Evolutionary conservation across 2,888 invertebrate genomes (phyloP).

Genomic region (Meliscaeva auricollis): DNA sequence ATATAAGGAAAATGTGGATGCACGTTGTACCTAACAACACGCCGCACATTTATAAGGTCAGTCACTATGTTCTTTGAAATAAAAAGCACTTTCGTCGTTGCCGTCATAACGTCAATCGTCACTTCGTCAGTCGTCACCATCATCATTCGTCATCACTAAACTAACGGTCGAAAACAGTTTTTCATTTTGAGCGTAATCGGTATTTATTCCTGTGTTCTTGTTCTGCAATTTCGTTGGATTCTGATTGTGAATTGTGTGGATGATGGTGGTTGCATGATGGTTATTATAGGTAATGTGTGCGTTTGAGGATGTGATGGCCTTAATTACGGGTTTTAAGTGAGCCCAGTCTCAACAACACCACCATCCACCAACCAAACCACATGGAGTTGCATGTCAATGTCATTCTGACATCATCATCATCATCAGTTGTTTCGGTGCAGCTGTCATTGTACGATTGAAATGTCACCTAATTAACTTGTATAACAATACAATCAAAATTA

Average conservation of each 20-base stretch:
- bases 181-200: conserved; percentile 29
- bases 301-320: conserved; percentile 28
- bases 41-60: conserved; percentile 55
- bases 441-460: conserved; percentile 23
- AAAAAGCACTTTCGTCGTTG: conserved; percentile 7
- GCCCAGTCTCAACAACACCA: conserved; percentile 18
- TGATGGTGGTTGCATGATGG: neutral
- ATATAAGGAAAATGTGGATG: conserved; percentile 36
- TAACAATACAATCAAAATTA: conserved; percentile 33
- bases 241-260: conserved; percentile 8
- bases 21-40: neutral
- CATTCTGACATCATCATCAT: neutral
- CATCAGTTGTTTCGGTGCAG: neutral
- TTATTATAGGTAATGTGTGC: conserved; percentile 34
- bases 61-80: conserved; percentile 13
- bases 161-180: conserved; percentile 20
- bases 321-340: conserved; percentile 46
- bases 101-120: neutral
- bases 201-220: conserved; percentile 37
- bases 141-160: neutral
- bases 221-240: neutral
- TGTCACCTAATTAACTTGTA: conserved; percentile 52
- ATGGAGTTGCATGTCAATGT: conserved; percentile 5
- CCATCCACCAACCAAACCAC: conserved; percentile 30
- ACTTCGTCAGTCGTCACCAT: neutral